A percentile compares a stretch with the other conserved stretches of the same genome.
These are phyloP conservation scores for Melanostoma scalare DNA, from an alignment of 2,888 invertebrate genomes.

Conservation along the genomic window DNA sequence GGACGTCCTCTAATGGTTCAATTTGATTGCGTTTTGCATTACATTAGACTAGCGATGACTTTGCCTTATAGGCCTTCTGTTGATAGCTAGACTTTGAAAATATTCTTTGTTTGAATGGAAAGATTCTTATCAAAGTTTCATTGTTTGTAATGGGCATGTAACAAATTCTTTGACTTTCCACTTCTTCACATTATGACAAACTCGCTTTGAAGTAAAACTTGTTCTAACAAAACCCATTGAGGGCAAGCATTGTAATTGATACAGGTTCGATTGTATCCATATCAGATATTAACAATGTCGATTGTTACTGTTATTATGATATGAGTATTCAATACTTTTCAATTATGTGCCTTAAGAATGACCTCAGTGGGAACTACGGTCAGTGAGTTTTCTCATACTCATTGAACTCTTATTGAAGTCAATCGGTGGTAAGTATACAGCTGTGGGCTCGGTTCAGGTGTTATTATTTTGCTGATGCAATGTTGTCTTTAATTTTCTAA, in stretches of 20 bases:
- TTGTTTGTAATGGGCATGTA: too few relatives aligned
- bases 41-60: conserved; percentile 10
- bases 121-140: too few relatives aligned
- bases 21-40: conserved; percentile 59
- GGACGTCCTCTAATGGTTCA: conserved; percentile 58
- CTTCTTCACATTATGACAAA: too few relatives aligned
- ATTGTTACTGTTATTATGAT: too few relatives aligned
- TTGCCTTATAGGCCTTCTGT: background rate
- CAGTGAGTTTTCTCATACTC: conserved; percentile 53
- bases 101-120: background rate
- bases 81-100: conserved; percentile 31
- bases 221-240: too few relatives aligned
- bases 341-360: background rate
- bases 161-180: too few relatives aligned
- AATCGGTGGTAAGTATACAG: conserved; percentile 29
- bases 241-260: too few relatives aligned
- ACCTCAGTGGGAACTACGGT: conserved; percentile 9
- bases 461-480: conserved; percentile 26
- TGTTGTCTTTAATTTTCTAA: conserved; percentile 2
- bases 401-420: conserved; percentile 20
- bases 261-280: too few relatives aligned
- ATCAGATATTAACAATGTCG: too few relatives aligned
- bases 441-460: conserved; percentile 22
- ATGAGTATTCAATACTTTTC: too few relatives aligned
- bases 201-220: too few relatives aligned